Evolutionary conservation across 2,113 vertebrate species (phyloP).

Genomic region (Candoia aspera): DNA sequence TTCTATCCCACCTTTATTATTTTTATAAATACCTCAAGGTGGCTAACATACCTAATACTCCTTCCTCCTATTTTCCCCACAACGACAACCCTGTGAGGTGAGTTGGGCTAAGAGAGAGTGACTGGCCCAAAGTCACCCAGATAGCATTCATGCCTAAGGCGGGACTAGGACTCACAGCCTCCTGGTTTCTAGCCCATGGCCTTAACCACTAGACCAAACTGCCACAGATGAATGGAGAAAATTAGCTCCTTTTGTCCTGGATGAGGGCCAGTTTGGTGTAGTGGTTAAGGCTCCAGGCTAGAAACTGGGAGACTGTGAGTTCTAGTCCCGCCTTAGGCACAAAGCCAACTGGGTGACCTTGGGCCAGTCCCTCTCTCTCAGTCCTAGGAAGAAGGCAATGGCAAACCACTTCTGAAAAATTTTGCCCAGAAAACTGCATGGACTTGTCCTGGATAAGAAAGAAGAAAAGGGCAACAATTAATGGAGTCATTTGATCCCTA

Average conservation of each 20-base stretch:
- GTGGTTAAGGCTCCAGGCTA: neutral
- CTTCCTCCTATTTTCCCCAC: no score
- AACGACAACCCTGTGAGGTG: no score
- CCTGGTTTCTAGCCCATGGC: no score
- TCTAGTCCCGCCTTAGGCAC: neutral
- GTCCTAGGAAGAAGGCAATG: neutral
- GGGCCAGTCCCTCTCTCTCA: neutral
- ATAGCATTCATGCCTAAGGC: no score
- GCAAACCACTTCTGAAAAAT: neutral
- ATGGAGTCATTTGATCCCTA: neutral
- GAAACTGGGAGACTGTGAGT: neutral
- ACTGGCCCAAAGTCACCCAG: no score
- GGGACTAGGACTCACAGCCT: no score
- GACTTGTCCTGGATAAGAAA: neutral
- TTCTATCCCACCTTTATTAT: no score
- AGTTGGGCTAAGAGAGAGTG: no score
- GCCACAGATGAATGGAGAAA: neutral
- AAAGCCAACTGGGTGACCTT: neutral
- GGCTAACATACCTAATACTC: no score
- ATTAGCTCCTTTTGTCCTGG: neutral
- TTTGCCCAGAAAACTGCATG: neutral
- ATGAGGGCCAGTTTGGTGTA: neutral
- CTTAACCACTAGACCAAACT: no score
- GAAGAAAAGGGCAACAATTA: neutral
- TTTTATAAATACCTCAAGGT: no score